Evolutionary conservation across 2,797 vertebrate genomes (phyloP).

Genomic region (Hippoglossus hippoglossus): DNA sequence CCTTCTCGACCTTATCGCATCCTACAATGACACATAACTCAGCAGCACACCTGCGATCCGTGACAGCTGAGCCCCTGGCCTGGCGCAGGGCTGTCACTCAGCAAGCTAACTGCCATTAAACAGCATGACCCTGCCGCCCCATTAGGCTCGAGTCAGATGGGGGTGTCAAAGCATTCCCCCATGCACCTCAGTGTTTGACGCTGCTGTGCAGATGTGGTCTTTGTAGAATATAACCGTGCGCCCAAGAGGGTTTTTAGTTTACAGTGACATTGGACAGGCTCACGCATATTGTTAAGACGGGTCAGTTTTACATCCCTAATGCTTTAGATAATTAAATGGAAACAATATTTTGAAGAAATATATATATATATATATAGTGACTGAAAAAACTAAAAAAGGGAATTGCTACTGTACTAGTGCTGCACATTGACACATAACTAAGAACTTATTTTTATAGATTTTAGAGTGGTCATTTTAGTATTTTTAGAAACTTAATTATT

Average conservation of each 20-base stretch:
- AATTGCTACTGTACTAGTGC: no score
- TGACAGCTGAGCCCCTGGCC: slow-evolving; percentile 89
- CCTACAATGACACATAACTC: slow-evolving; percentile 91
- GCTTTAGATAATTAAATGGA: no score
- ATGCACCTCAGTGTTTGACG: slow-evolving; percentile 41
- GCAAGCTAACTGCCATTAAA: slow-evolving; percentile 87
- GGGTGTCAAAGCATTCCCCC: slow-evolving; percentile 66
- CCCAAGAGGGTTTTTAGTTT: slow-evolving; percentile 14
- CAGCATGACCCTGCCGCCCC: slow-evolving; percentile 87
- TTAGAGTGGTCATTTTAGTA: no score
- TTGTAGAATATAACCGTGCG: slow-evolving; percentile 12
- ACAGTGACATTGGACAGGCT: slow-evolving; percentile 4
- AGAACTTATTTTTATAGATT: no score
- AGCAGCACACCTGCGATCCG: slow-evolving; percentile 84
- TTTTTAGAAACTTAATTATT: no score
- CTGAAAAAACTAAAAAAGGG: no score
- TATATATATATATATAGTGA: no score
- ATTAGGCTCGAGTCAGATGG: slow-evolving; percentile 92
- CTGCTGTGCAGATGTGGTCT: slow-evolving; percentile 37
- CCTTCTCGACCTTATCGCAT: slow-evolving; percentile 82
- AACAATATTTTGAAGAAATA: no score
- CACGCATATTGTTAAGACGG: not conserved
- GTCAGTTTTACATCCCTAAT: not conserved
- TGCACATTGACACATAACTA: no score
- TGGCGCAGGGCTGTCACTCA: slow-evolving; percentile 84